A percentile compares a stretch with the other conserved stretches of the same genome.
phyloP scores from a whole-genome alignment of 2,888 invertebrate genomes.

The Chelonus formosanus region DNA sequence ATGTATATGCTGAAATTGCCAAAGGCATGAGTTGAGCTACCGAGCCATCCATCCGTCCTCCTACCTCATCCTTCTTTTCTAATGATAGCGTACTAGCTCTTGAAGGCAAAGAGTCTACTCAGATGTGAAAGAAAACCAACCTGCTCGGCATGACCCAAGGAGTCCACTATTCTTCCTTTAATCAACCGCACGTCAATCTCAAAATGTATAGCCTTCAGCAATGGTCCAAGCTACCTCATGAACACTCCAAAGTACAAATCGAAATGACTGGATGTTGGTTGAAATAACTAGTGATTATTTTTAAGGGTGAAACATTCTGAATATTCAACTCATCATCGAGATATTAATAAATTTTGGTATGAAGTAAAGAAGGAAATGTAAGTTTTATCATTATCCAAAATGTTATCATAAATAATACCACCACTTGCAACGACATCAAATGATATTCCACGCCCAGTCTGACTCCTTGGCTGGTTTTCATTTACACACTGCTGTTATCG shows the following conservation, averaged over 20 bases:
- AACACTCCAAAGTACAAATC: not conserved
- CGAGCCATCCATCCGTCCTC: conserved; percentile 51
- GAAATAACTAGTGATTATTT: no score
- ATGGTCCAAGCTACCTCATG: no score
- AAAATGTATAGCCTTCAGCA: no score
- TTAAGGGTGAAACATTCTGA: no score
- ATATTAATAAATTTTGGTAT: not conserved
- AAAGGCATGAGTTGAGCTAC: conserved; percentile 17
- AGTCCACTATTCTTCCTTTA: no score
- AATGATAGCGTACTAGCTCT: conserved; percentile 59
- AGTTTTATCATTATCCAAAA: conserved; percentile 16
- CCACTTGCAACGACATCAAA: conserved; percentile 21
- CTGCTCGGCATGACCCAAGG: no score
- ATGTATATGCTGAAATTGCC: conserved; percentile 8
- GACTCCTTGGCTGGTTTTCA: conserved; percentile 14
- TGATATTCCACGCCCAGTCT: conserved; percentile 34
- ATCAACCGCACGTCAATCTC: no score
- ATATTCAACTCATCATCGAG: no score
- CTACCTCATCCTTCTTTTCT: conserved; percentile 55
- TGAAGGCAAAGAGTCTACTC: conserved; percentile 42
- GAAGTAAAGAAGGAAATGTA: conserved; percentile 7
- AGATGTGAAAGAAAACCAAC: conserved; percentile 34
- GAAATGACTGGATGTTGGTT: no score
- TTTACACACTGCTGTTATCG: conserved; percentile 30
- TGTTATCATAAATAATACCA: conserved; percentile 29